Evolutionary conservation across 2,113 vertebrate genomes (phyloP).

Genomic region (Probosciger aterrimus): DNA sequence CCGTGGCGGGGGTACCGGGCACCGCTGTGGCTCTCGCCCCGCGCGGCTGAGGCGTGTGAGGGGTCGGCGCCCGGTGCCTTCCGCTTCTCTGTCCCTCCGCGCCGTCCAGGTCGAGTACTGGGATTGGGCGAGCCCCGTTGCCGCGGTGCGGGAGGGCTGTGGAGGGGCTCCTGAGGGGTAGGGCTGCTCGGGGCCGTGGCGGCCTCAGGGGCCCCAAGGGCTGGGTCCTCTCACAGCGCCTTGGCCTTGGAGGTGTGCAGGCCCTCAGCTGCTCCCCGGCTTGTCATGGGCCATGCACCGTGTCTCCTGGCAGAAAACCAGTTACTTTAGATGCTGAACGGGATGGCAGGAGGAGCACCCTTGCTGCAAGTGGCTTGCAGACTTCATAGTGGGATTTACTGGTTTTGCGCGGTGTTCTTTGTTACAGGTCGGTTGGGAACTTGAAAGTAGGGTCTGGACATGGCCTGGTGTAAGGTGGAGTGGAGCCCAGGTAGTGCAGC

Average conservation of each 20-base stretch:
- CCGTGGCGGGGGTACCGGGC: background rate
- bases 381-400: background rate
- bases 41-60: background rate
- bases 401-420: background rate
- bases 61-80: background rate
- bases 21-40: background rate
- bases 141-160: too few relatives aligned
- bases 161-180: background rate
- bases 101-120: background rate
- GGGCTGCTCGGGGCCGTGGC: background rate
- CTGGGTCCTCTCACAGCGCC: background rate
- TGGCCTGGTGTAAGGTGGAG: background rate
- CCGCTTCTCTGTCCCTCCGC: background rate
- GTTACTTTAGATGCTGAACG: background rate
- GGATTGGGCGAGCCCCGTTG: too few relatives aligned
- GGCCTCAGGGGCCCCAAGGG: background rate
- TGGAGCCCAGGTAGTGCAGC: background rate
- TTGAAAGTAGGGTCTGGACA: background rate
- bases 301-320: background rate
- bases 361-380: background rate
- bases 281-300: accelerated
- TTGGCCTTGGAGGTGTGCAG: background rate
- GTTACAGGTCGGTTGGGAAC: background rate
- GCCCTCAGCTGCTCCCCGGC: background rate
- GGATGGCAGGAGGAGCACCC: background rate